Conservation (phyloP, 2,113 vertebrate species). For the Nanorana parkeri region DNA sequence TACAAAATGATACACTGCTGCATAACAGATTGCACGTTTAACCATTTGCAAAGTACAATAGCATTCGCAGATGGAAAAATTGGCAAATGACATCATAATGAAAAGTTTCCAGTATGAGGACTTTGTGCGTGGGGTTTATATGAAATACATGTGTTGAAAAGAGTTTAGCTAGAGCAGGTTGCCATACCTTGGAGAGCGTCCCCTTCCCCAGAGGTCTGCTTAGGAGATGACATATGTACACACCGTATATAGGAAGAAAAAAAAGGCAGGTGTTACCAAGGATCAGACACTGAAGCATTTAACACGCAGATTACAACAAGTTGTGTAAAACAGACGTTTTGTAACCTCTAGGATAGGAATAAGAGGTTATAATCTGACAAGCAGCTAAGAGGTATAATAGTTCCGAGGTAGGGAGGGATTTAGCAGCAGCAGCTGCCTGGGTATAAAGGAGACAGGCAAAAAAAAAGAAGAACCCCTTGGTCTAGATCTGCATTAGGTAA, state of each 20-base stretch:
- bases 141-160: conserved; percentile 45
- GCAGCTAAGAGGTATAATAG: conserved; percentile 4
- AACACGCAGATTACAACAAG: conserved; percentile 13
- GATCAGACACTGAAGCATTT: conserved; percentile 21
- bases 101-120: conserved; percentile 37
- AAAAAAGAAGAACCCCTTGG: no score
- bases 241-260: neutral
- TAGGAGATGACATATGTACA: conserved; percentile 6
- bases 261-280: conserved; percentile 19
- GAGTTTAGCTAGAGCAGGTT: neutral
- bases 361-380: conserved; percentile 31
- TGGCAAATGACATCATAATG: neutral
- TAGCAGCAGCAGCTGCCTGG: neutral
- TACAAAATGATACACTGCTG: neutral
- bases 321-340: conserved; percentile 5
- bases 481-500: no score
- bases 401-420: neutral
- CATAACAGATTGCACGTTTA: neutral
- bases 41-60: conserved; percentile 13
- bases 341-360: conserved; percentile 29
- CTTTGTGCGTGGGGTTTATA: conserved; percentile 44
- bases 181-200: neutral
- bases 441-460: no score
- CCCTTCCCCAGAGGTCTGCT: neutral
- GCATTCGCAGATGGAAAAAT: conserved; percentile 43